phyloP scores from a whole-genome alignment of 2,888 invertebrate species.

The Erynnis tages region DNA sequence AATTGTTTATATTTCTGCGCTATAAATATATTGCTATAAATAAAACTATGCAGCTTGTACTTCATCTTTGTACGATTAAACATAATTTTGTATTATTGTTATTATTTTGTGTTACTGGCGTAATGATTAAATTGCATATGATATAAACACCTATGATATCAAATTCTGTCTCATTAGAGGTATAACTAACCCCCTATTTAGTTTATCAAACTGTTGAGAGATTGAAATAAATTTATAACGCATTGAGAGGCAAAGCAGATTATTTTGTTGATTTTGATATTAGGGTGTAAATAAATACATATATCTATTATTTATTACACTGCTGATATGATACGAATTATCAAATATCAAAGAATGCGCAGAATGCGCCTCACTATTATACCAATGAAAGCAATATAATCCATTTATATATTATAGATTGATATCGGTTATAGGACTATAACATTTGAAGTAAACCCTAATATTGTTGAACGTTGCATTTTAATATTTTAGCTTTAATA shows the following conservation, averaged over 20 bases:
- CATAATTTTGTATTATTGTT: too few species aligned
- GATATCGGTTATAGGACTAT: background rate
- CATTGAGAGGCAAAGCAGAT: background rate
- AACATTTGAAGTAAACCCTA: background rate
- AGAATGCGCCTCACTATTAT: background rate
- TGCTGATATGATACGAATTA: background rate
- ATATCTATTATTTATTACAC: background rate
- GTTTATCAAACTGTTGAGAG: background rate
- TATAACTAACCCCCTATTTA: background rate
- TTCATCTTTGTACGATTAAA: too few species aligned
- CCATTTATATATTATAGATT: conserved; percentile 1
- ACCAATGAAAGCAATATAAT: conserved; percentile 3
- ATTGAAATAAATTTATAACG: background rate
- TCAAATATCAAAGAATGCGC: conserved; percentile 9
- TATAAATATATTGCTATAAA: too few species aligned
- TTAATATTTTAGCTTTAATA: too few species aligned
- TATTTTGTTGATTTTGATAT: conserved; percentile 2
- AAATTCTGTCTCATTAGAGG: too few species aligned
- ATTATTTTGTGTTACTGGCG: too few species aligned
- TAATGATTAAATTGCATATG: too few species aligned
- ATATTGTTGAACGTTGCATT: too few species aligned
- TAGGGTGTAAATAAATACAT: background rate
- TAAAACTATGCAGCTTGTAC: too few species aligned
- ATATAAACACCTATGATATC: too few species aligned
- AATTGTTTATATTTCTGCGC: too few species aligned